These are phyloP conservation scores for Saccostrea glomerata DNA, from an alignment of 1,140 invertebrate genomes.

Conservation along the genomic window DNA sequence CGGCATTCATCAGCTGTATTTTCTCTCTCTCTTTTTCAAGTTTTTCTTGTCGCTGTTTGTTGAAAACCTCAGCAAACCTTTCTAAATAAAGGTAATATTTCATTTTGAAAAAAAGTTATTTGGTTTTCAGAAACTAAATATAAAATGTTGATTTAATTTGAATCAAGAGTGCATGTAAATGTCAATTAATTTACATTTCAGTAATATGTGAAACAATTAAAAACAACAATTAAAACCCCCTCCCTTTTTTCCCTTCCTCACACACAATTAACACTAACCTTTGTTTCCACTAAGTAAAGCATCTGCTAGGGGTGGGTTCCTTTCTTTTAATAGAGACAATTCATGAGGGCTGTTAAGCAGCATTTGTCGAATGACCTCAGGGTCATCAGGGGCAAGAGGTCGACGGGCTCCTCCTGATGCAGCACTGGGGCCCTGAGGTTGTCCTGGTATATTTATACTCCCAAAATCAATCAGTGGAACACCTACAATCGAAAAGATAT, in stretches of 20 bases:
- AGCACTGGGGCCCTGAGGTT: conserved; percentile 43
- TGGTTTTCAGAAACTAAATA: too few species aligned
- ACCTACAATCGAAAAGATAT: conserved; percentile 47
- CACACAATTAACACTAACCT: conserved; percentile 79
- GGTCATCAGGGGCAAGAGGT: conserved; percentile 85
- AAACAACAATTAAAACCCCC: not conserved
- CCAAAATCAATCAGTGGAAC: conserved; percentile 88
- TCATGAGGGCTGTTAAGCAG: conserved; percentile 95
- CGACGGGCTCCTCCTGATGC: conserved; percentile 54
- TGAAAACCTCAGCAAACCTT: conserved; percentile 89
- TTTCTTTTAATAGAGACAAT: conserved; percentile 92
- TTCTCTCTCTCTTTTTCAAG: conserved; percentile 84
- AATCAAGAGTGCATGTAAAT: too few species aligned
- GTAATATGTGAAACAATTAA: too few species aligned
- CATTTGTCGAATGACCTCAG: conserved; percentile 92
- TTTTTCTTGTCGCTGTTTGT: conserved; percentile 68
- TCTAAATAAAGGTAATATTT: conserved; percentile 81
- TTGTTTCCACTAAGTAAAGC: conserved; percentile 91
- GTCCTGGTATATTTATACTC: conserved; percentile 87
- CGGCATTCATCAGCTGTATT: conserved; percentile 92
- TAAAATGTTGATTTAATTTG: too few species aligned
- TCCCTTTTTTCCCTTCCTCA: not conserved
- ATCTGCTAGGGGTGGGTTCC: conserved; percentile 95
- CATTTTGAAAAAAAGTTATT: too few species aligned
- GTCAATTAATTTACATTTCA: too few species aligned